Conservation (phyloP, 2,888 invertebrate genomes). For the Epiblema foenella region DNA sequence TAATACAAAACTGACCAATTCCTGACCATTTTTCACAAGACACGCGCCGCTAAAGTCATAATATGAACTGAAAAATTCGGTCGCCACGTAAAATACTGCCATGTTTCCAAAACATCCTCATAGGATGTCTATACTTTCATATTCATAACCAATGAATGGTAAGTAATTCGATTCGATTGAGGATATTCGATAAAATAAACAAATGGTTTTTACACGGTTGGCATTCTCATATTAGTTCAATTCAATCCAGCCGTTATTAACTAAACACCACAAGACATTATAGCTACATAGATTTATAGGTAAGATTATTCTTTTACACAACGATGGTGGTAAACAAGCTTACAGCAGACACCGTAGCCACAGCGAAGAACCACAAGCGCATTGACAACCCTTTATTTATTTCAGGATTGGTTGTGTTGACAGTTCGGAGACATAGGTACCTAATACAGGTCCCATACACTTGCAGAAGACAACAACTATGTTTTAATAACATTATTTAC, state of each 20-base stretch:
- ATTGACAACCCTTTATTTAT: too few species aligned
- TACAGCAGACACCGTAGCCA: too few species aligned
- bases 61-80: constrained; percentile 45
- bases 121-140: constrained; percentile 53
- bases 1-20: constrained; percentile 1
- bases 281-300: too few species aligned
- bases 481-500: too few species aligned
- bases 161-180: constrained; percentile 35
- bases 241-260: not conserved
- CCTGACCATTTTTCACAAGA: constrained; percentile 10
- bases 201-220: constrained; percentile 10
- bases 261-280: not conserved
- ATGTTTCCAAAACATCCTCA: constrained; percentile 67
- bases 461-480: too few species aligned
- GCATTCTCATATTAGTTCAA: not conserved
- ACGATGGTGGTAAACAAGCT: too few species aligned
- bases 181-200: constrained; percentile 26
- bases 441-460: too few species aligned
- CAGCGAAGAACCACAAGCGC: too few species aligned
- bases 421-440: too few species aligned
- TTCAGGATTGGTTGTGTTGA: too few species aligned
- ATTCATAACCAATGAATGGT: constrained; percentile 36
- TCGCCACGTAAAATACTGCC: constrained; percentile 60
- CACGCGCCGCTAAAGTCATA: constrained; percentile 39
- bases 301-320: too few species aligned